phyloP scores from a whole-genome alignment of 2,797 vertebrate genomes.

The Sebastes paucispinis region DNA sequence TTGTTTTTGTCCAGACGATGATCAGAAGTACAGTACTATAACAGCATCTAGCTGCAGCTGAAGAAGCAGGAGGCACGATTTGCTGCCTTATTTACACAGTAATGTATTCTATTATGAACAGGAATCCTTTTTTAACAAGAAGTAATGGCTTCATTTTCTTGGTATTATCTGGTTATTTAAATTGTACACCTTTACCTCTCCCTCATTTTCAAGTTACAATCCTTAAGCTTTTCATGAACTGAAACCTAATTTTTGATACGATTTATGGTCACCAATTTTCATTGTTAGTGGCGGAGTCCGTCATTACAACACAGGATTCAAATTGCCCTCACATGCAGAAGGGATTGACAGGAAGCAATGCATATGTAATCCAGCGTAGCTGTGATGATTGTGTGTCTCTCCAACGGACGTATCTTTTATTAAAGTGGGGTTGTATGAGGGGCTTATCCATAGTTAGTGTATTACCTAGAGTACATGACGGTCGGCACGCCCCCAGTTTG shows the following conservation, averaged over 20 bases:
- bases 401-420: background rate
- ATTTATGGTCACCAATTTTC: background rate
- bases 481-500: no score
- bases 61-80: background rate
- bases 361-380: background rate
- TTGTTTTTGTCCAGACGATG: slow-evolving; percentile 15
- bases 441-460: no score
- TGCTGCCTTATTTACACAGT: background rate
- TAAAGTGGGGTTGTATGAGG: no score
- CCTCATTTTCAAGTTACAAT: background rate
- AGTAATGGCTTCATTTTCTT: background rate
- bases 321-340: background rate
- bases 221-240: background rate
- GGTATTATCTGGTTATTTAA: background rate
- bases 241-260: background rate
- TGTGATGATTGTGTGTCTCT: background rate
- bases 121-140: background rate
- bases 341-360: background rate
- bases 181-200: background rate
- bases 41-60: background rate
- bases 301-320: background rate
- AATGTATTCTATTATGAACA: background rate
- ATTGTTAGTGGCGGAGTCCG: no score
- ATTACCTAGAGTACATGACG: no score
- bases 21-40: background rate